Base-by-base conservation (phyloP, 1,140 invertebrate species). In the Phymastichus coffea region DNA sequence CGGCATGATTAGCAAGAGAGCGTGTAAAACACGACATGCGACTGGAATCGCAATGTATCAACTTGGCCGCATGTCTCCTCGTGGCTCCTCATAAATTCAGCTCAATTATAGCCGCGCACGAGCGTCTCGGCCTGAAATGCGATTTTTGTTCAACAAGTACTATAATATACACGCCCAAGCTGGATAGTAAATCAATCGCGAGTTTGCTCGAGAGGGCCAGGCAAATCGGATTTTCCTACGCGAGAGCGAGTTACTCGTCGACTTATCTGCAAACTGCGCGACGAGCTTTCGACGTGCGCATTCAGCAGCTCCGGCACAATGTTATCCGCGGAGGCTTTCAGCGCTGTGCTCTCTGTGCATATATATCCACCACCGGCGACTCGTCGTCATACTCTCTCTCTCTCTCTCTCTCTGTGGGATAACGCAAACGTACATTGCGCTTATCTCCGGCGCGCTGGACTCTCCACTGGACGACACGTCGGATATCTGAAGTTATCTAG, bases 1-100 rank as follows among this genome's bases (percentile, higher is more conserved):
- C 61, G 70, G 70, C 69, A 69, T 75, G 75, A 77, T 77, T 74
- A 76, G 74, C 75, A n/a, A n/a, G n/a, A n/a, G 68, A 63, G 65
- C 74, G 71, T 76, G 75, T 77, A 79, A 76, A 75, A 78, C 74
- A 76, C 65, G 72, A 73, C 70, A 23, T 38, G 30, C 22, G 48
- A 17, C 37, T 14, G 33, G 25, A 40, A 46, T 49, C 23, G 48
- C 28, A 52, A 58, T 52, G 57, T 38, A 53, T 53, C 40, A 59
- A 59, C 30, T 28, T 41, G 23, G n/a, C n/a, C n/a, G n/a, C n/a
- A n/a, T n/a, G n/a, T 15, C 10, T 20, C 30, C 26, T 19, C 46
- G 15, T 9, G 15, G 37, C 37, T 40, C 37, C 37, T 15, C n/a
- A n/a, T n/a, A n/a, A n/a, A n/a, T n/a, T n/a, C n/a, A n/a, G n/a